A percentile compares a stretch with the other conserved stretches of the same genome.
phyloP scores from a whole-genome alignment of 2,113 vertebrate species.

The Cyphomyrus discorhynchus region DNA sequence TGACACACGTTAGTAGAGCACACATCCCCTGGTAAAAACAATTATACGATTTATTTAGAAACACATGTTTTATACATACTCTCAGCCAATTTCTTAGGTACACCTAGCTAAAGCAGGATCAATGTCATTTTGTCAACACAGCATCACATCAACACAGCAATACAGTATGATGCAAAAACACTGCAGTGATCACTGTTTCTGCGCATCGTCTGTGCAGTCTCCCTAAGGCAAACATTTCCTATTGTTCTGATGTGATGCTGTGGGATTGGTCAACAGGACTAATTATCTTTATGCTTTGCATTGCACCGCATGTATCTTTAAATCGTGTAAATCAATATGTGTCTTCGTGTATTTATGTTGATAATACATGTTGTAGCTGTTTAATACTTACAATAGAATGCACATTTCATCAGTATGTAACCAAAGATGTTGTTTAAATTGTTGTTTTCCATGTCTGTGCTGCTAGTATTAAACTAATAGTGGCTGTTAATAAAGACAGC shows the following conservation, averaged over 20 bases:
- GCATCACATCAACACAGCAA: not conserved
- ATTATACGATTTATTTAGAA: not conserved
- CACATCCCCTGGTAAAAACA: slow-evolving; percentile 50
- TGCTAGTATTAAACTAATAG: not conserved
- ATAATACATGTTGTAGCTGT: not conserved
- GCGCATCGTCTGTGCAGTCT: not conserved
- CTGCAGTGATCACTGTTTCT: not conserved
- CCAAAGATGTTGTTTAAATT: not conserved
- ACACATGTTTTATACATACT: not conserved
- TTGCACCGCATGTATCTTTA: not conserved
- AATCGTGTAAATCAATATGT: not conserved
- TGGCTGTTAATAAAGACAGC: not conserved
- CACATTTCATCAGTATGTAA: not conserved
- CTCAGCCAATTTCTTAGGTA: not conserved
- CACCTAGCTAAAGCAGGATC: not conserved
- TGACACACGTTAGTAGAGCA: slow-evolving; percentile 69
- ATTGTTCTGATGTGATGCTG: not conserved
- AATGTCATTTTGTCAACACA: not conserved
- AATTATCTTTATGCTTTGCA: not conserved
- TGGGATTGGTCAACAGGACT: not conserved
- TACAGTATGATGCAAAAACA: not conserved
- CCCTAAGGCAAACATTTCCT: not conserved
- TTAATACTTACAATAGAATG: not conserved
- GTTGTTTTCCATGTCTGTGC: not conserved
- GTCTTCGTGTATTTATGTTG: not conserved